phyloP scores from a whole-genome alignment of 2,113 vertebrate genomes.

The Hemibagrus wyckioides region DNA sequence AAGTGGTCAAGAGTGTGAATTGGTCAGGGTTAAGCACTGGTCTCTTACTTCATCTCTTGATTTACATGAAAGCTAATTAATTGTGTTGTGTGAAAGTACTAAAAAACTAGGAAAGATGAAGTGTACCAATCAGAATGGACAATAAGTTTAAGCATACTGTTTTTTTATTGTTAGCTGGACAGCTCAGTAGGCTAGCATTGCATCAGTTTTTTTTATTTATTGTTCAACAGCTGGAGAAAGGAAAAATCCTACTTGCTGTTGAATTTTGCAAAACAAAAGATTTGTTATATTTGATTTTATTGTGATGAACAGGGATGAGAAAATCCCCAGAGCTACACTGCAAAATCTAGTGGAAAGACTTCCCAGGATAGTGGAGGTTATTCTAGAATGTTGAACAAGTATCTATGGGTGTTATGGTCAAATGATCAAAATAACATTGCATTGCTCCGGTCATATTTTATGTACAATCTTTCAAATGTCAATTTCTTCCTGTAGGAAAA shows the following conservation, averaged over 20 bases:
- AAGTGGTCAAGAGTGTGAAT: neutral
- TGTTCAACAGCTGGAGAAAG: neutral
- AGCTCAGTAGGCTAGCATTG: neutral
- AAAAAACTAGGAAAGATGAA: neutral
- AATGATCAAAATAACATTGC: neutral
- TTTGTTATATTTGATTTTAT: neutral
- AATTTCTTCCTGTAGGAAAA: conserved; percentile 80
- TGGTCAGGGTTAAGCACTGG: neutral
- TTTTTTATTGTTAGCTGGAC: neutral
- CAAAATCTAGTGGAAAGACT: neutral
- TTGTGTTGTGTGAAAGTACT: neutral
- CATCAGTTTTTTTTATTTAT: neutral
- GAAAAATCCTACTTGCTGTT: neutral
- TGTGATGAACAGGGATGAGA: neutral
- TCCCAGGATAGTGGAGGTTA: neutral
- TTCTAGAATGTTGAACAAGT: neutral
- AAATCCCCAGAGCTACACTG: neutral
- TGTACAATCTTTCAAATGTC: neutral
- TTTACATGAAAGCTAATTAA: neutral
- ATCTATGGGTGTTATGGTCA: neutral
- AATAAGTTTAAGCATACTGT: neutral
- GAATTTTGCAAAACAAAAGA: neutral
- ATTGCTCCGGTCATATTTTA: neutral
- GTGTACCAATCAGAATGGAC: neutral
- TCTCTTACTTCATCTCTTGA: neutral